A percentile compares a stretch with the other conserved stretches of the same genome.
phyloP scores from a whole-genome alignment of 2,113 vertebrate species.

The Pimephales promelas region DNA sequence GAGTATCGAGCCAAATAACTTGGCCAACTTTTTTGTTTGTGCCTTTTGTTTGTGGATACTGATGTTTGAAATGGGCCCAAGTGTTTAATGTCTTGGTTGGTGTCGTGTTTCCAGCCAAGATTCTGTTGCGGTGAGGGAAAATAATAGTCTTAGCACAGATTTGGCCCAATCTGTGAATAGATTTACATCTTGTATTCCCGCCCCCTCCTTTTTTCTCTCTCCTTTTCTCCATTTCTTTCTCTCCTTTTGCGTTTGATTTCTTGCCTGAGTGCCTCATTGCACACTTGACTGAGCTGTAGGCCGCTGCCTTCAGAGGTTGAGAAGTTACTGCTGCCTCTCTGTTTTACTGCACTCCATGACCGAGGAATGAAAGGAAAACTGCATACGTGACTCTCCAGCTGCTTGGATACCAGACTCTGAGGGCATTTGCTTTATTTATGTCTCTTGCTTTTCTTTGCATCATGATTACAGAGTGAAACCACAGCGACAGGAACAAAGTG shows the following conservation, averaged over 20 bases:
- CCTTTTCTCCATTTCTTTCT: not conserved
- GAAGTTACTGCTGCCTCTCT: constrained; percentile 26
- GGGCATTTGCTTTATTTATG: not conserved
- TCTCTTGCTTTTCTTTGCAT: constrained; percentile 41
- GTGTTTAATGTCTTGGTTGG: constrained; percentile 38
- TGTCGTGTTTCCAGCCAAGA: constrained; percentile 37
- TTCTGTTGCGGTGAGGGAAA: constrained; percentile 32
- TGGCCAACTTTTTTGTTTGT: constrained; percentile 17
- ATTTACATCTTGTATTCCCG: constrained; percentile 48
- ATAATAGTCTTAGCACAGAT: constrained; percentile 34
- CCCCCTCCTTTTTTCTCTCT: constrained; percentile 27
- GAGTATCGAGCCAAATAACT: constrained; percentile 18
- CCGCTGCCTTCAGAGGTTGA: constrained; percentile 40
- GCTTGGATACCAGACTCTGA: not conserved
- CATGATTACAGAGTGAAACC: constrained; percentile 14
- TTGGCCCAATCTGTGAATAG: constrained; percentile 44
- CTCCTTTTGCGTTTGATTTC: constrained; percentile 24
- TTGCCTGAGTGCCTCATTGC: constrained; percentile 47
- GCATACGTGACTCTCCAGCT: not conserved
- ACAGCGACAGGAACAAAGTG: constrained; percentile 14
- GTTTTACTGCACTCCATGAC: constrained; percentile 1
- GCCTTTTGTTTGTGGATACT: constrained; percentile 22
- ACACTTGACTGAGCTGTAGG: constrained; percentile 52
- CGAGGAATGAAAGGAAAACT: constrained; percentile 16
- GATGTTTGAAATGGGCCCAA: constrained; percentile 41